Percentiles rank a stretch among this genome's conserved stretches.
These are phyloP conservation scores for Oceanodroma tethys DNA, from an alignment of 2,113 vertebrate genomes.

Conservation along the genomic window DNA sequence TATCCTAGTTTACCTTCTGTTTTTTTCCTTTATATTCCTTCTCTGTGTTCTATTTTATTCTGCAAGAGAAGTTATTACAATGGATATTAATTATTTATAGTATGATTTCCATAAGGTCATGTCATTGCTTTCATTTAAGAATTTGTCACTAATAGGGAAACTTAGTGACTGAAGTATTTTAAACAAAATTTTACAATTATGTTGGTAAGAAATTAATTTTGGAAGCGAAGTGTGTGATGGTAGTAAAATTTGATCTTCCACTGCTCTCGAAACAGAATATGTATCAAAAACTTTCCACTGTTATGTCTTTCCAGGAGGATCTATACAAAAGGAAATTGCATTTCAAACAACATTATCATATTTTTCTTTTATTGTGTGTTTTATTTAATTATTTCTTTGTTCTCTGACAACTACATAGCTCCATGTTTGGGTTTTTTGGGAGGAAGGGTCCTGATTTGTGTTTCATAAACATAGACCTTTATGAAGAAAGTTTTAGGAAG, in stretches of 20 bases:
- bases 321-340: background rate
- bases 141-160: background rate
- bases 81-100: background rate
- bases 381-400: background rate
- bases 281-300: background rate
- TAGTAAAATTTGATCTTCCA: background rate
- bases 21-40: background rate
- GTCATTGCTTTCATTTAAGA: background rate
- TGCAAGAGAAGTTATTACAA: background rate
- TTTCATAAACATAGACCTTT: background rate
- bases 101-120: background rate
- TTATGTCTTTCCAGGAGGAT: background rate
- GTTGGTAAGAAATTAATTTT: background rate
- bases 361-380: background rate
- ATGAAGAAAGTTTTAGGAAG: background rate
- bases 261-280: background rate
- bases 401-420: background rate
- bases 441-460: rapidly evolving
- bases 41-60: background rate
- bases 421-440: rapidly evolving
- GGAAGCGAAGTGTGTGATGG: background rate
- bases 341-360: background rate
- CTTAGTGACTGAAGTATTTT: background rate
- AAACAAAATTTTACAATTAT: background rate
- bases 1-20: background rate